These are phyloP conservation scores for Adelosebastes latens DNA, from an alignment of 2,797 vertebrate genomes.

Conservation along the genomic window DNA sequence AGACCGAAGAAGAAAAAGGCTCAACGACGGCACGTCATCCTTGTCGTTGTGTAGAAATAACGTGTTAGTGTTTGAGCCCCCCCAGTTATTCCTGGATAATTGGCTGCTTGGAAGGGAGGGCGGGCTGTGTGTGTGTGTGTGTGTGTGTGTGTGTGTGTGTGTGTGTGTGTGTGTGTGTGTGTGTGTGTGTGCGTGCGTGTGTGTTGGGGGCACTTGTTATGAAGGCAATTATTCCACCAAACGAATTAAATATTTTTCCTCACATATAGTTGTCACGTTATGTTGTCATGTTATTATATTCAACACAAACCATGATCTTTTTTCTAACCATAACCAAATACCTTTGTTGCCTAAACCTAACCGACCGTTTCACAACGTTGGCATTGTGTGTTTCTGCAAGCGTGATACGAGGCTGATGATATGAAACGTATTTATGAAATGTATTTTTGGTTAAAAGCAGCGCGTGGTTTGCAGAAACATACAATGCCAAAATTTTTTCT, in stretches of 20 bases:
- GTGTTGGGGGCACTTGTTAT: conserved; percentile 17
- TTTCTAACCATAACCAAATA: too few relatives aligned
- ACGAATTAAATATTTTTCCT: conserved; percentile 70
- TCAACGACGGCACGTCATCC: conserved; percentile 4
- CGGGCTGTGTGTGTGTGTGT: neutral
- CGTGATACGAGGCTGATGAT: too few relatives aligned
- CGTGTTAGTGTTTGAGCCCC: conserved; percentile 28
- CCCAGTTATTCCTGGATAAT: conserved; percentile 72
- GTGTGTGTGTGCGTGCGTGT: neutral
- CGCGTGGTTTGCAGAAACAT: too few relatives aligned
- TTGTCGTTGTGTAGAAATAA: conserved; percentile 64
- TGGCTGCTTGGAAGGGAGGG: conserved; percentile 39
- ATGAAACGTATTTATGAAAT: too few relatives aligned
- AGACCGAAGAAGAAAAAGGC: neutral
- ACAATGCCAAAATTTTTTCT: too few relatives aligned
- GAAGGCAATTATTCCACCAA: conserved; percentile 55
- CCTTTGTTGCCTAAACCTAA: too few relatives aligned
- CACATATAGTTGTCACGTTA: neutral
- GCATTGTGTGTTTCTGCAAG: too few relatives aligned
- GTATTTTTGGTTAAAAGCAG: too few relatives aligned
- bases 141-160: too few relatives aligned
- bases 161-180: neutral
- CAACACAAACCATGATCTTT: too few relatives aligned
- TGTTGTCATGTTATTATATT: too few relatives aligned
- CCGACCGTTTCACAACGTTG: too few relatives aligned